Evolutionary conservation across 1,140 invertebrate species (phyloP).

Genomic region (Brachionus plicatilis): DNA sequence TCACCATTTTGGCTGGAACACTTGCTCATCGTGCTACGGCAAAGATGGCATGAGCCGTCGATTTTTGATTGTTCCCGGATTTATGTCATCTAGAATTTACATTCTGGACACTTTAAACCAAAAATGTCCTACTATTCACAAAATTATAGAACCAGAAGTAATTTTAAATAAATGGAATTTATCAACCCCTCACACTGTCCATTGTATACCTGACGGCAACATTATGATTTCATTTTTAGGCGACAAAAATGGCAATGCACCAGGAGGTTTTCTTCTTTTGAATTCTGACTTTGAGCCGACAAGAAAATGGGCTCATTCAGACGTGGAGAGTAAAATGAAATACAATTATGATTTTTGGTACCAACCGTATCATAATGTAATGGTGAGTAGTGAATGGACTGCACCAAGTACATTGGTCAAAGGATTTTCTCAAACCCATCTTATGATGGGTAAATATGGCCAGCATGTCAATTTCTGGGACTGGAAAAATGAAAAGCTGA

Average conservation of each 20-base stretch:
- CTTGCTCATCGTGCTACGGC: constrained; percentile 77
- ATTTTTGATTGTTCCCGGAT: constrained; percentile 72
- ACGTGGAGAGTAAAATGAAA: constrained; percentile 43
- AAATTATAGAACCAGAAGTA: constrained; percentile 64
- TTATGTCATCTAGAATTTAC: constrained; percentile 78
- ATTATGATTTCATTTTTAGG: constrained; percentile 92
- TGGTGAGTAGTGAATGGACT: constrained; percentile 87
- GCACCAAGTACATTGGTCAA: constrained; percentile 73
- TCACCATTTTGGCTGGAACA: constrained; percentile 92
- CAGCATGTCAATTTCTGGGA: constrained; percentile 78
- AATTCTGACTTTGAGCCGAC: constrained; percentile 73
- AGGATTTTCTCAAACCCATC: constrained; percentile 65
- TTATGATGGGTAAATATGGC: constrained; percentile 66
- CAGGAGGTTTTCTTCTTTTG: constrained; percentile 78
- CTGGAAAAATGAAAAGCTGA: constrained; percentile 72
- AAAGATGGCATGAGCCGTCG: constrained; percentile 62
- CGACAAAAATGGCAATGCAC: constrained; percentile 62
- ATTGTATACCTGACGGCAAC: constrained; percentile 79
- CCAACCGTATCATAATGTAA: constrained; percentile 82
- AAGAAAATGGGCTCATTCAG: constrained; percentile 55
- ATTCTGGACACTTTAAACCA: constrained; percentile 72
- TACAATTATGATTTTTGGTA: constrained; percentile 83
- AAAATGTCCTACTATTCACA: constrained; percentile 62
- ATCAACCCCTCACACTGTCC: constrained; percentile 79
- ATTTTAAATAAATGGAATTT: constrained; percentile 66